Base-by-base conservation (phyloP, 2,888 invertebrate species). In the Drosophila greeni region DNA sequence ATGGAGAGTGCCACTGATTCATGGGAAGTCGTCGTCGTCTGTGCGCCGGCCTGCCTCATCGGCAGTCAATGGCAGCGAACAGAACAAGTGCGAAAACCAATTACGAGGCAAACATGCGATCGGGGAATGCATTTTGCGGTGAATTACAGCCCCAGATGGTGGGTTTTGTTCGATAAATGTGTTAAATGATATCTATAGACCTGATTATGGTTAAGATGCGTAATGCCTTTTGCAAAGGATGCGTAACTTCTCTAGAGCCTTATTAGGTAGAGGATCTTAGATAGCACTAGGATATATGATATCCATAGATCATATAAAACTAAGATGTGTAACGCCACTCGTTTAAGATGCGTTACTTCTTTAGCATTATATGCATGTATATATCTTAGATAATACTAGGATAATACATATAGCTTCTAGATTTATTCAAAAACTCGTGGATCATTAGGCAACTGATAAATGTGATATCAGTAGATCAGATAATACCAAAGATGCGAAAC, bases 31-130 rank as follows among this genome's bases (percentile, higher is more conserved):
- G 14, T 29, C 18, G 7, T 12, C 16, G 42, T 16, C 26, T 11
- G 16, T 24, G 42, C 14, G n/a, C 2, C 14, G 24, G 24, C 11
- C 26, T 45, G 45, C 45, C 7, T 29, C 16, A 45, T 18, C 29
- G 45, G 1, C 2, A 8, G 16, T 26, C 16, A 43, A 16, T 43
- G 26, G 11, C 26, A 3, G 5, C n/a, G 9, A 47, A 47, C 5
- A 9, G 29, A 47, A 47, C 45, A 47, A 47, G 45, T 47, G 45
- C 20, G 45, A 14, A 31, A 47, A 31, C 14, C 29, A 18, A 45
- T 45, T 45, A 31, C 45, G 9, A 20, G 45, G 29, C 26, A 18
- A 45, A 16, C 12, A 6, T 6, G 26, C 16, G 24, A 26, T 11
- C 26, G 26, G 43, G 26, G 0, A 29, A 45, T 2, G 29, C 14